Conservation (phyloP, 92 coral and sea anemone species). For the Micromussa lordhowensis region DNA sequence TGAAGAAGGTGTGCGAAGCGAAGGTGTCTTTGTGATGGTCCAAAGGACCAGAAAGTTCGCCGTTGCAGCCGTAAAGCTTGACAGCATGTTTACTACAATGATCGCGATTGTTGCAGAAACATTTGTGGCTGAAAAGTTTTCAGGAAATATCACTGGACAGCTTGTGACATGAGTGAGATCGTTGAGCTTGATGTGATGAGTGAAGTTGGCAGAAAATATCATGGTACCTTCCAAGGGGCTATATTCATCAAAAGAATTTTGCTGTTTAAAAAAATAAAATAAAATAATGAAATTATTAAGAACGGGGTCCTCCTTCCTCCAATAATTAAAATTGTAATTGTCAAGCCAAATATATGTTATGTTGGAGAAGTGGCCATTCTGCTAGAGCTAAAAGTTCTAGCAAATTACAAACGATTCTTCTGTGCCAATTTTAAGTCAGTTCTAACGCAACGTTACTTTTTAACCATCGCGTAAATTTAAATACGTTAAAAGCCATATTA, state of each 20-base stretch:
- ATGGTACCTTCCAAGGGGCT: background rate
- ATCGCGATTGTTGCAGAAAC: background rate
- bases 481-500: no score
- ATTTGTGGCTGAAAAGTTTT: background rate
- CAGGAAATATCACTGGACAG: background rate
- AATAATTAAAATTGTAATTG: no score
- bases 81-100: background rate
- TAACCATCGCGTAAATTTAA: no score
- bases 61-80: background rate
- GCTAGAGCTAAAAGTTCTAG: no score
- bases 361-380: no score
- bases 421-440: no score
- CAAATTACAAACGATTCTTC: no score
- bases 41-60: constrained; percentile 5
- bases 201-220: background rate
- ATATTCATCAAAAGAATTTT: background rate
- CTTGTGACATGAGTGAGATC: background rate
- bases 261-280: background rate
- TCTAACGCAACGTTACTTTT: no score
- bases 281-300: background rate
- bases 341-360: no score
- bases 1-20: background rate
- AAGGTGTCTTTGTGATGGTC: constrained; percentile 7
- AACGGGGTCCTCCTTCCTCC: background rate
- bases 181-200: background rate